phyloP scores from a whole-genome alignment of 2,113 vertebrate genomes.

The Ictidomys tridecemlineatus region DNA sequence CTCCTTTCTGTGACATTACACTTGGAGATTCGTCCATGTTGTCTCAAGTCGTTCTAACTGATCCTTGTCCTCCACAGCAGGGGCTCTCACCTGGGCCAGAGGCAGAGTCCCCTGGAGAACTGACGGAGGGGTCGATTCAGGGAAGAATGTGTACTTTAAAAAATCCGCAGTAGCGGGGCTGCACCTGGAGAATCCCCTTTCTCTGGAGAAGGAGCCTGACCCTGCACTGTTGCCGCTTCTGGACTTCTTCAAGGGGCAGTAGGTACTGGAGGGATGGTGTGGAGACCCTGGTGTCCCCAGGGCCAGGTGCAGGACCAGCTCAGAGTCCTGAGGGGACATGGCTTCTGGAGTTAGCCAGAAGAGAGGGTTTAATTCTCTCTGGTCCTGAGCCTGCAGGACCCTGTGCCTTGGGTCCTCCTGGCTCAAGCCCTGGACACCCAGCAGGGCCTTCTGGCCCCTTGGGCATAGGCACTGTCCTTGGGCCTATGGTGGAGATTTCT shows the following conservation, averaged over 20 bases:
- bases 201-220: neutral
- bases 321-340: neutral
- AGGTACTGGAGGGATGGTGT: fast-evolving
- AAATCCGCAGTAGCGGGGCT: neutral
- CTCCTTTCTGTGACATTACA: neutral
- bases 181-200: neutral
- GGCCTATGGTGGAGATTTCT: neutral
- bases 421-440: neutral
- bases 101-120: neutral
- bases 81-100: neutral
- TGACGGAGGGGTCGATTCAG: no score
- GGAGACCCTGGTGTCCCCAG: neutral
- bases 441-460: neutral
- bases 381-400: neutral
- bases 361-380: no score
- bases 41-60: fast-evolving
- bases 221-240: neutral
- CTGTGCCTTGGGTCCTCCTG: neutral
- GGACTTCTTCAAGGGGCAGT: fast-evolving
- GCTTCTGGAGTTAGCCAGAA: neutral
- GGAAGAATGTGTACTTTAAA: neutral
- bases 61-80: neutral
- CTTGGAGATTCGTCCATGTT: fast-evolving
- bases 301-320: neutral
- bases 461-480: neutral